Evolutionary conservation across 2,888 invertebrate species (phyloP).

Genomic region (Petrolisthes manimaculis): DNA sequence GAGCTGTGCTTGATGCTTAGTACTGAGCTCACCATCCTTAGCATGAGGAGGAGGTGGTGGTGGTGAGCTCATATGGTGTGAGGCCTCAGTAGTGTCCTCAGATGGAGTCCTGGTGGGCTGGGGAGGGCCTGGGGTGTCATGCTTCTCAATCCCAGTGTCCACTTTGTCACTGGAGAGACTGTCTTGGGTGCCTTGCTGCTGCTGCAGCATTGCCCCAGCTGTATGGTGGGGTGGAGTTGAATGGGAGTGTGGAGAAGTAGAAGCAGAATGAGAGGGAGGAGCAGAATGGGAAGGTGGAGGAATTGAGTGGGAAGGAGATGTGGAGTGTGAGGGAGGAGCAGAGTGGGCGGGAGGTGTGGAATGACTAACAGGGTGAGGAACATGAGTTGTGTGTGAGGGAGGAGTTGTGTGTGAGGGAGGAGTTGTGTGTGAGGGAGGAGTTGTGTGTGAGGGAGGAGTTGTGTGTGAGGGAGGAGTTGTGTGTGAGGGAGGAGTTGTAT

Average conservation of each 20-base stretch:
- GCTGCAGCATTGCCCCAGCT: background rate
- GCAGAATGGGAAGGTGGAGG: background rate
- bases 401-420: background rate
- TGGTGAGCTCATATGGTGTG: conserved; percentile 5
- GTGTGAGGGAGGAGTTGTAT: too few relatives aligned
- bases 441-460: background rate
- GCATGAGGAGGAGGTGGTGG: background rate
- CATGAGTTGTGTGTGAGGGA: background rate
- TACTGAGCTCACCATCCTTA: conserved; percentile 22
- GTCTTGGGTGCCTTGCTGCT: background rate
- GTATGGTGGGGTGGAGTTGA: conserved; percentile 7
- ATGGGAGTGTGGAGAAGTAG: background rate
- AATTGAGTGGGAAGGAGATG: background rate
- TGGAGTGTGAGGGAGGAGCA: background rate
- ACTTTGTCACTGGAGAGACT: conserved; percentile 2
- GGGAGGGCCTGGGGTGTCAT: background rate
- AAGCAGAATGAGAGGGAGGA: background rate
- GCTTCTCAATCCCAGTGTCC: conserved; percentile 10
- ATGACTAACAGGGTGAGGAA: too few relatives aligned
- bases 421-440: background rate
- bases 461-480: background rate
- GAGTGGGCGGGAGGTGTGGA: background rate
- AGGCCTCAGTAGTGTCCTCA: background rate
- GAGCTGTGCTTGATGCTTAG: conserved; percentile 3
- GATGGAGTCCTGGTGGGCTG: background rate